Percentiles rank a stretch among this genome's conserved stretches.
phyloP scores from a whole-genome alignment of 2,113 vertebrate genomes.

The Dissostichus mawsoni region DNA sequence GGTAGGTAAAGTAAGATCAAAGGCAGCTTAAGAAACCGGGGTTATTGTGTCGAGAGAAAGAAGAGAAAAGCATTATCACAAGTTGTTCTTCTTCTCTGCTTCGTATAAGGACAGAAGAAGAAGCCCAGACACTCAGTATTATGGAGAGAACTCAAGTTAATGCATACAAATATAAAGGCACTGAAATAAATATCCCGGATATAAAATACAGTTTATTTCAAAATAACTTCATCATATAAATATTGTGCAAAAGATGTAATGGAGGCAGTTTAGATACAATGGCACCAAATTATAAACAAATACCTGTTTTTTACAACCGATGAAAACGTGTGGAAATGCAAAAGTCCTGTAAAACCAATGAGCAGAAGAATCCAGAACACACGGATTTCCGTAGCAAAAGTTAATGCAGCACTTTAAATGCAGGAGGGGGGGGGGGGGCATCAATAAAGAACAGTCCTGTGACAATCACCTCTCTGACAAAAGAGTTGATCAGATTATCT shows the following conservation, averaged over 20 bases:
- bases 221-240: slow-evolving; percentile 70
- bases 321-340: neutral
- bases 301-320: neutral
- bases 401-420: slow-evolving; percentile 1
- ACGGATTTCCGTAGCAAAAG: neutral
- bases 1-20: slow-evolving; percentile 80
- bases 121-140: too few relatives aligned
- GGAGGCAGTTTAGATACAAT: slow-evolving; percentile 16
- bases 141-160: too few relatives aligned
- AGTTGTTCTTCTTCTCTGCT: slow-evolving; percentile 17
- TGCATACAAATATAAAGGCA: too few relatives aligned
- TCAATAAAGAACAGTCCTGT: neutral
- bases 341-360: slow-evolving; percentile 13
- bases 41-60: slow-evolving; percentile 56
- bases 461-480: neutral
- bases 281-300: slow-evolving; percentile 1
- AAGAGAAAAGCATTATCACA: slow-evolving; percentile 26
- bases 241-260: slow-evolving; percentile 65
- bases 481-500: neutral
- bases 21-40: slow-evolving; percentile 70
- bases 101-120: neutral
- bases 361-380: neutral
- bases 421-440: neutral
- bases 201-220: slow-evolving; percentile 67
- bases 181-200: too few relatives aligned